Conservation (phyloP, 2,888 invertebrate genomes). For the Troides aeacus region DNA sequence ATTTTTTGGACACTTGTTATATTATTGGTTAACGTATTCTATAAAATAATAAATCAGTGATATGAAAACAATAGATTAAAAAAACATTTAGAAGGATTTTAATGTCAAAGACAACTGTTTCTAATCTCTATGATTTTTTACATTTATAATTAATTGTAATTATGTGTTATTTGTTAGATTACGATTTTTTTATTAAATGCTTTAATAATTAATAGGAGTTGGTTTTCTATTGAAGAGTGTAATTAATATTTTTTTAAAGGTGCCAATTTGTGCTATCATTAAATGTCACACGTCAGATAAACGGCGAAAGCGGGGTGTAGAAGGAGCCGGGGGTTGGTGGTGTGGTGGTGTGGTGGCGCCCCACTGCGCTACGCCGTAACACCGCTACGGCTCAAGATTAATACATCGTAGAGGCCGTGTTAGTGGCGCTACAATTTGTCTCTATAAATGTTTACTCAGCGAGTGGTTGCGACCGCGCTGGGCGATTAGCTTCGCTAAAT, state of each 20-base stretch:
- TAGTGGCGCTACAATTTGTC: slow-evolving; percentile 79
- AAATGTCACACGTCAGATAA: slow-evolving; percentile 35
- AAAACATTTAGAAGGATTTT: too few relatives aligned
- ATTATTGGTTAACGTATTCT: too few relatives aligned
- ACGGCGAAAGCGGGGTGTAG: slow-evolving; percentile 37
- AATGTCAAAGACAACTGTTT: too few relatives aligned
- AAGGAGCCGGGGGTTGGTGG: too few relatives aligned
- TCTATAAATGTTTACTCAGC: slow-evolving; percentile 80
- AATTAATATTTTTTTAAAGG: slow-evolving; percentile 20
- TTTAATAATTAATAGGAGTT: too few relatives aligned
- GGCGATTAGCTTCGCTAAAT: slow-evolving; percentile 76
- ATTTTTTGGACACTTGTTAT: too few relatives aligned
- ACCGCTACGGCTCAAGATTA: slow-evolving; percentile 69
- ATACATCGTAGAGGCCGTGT: slow-evolving; percentile 72
- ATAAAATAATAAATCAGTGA: too few relatives aligned
- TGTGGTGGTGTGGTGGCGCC: slow-evolving; percentile 34
- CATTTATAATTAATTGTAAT: too few relatives aligned
- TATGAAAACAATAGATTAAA: too few relatives aligned
- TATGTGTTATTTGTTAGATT: too few relatives aligned
- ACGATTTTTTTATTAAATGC: too few relatives aligned
- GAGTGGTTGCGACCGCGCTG: slow-evolving; percentile 66
- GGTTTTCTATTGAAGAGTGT: slow-evolving; percentile 6
- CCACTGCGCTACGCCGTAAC: slow-evolving; percentile 48
- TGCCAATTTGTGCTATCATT: slow-evolving; percentile 24
- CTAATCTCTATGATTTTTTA: too few relatives aligned